Percentiles rank a stretch among this genome's conserved stretches.
Conservation (phyloP, 2,113 vertebrate genomes). For the Centrocercus urophasianus region DNA sequence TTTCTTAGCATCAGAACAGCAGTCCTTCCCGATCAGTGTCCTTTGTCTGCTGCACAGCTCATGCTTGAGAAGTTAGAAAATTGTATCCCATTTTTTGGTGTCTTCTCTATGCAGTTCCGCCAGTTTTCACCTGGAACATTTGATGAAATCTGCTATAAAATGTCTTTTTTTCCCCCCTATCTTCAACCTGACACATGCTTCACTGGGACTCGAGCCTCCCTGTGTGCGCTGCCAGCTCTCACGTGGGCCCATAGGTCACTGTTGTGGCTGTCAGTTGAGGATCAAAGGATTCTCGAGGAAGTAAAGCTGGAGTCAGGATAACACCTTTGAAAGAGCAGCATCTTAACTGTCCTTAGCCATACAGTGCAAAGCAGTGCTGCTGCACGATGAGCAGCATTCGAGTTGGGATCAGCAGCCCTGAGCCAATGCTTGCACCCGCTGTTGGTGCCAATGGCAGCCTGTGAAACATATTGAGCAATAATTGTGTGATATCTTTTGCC, state of each 20-base stretch:
- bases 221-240: background rate
- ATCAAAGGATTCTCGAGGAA: background rate
- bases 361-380: background rate
- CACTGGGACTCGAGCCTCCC: accelerated
- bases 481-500: background rate
- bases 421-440: background rate
- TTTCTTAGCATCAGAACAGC: background rate
- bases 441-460: background rate
- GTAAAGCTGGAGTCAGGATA: background rate
- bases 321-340: background rate
- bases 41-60: background rate
- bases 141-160: background rate
- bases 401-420: background rate
- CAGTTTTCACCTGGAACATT: background rate
- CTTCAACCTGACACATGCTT: background rate
- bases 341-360: background rate
- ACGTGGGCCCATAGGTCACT: accelerated
- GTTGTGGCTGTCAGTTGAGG: background rate
- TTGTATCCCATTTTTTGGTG: background rate
- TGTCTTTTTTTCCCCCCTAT: background rate
- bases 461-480: background rate
- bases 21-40: background rate
- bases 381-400: too few species aligned
- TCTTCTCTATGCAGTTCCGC: background rate
- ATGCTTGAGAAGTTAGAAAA: background rate